Percentiles rank a stretch among this genome's conserved stretches.
phyloP scores from a whole-genome alignment of 2,797 vertebrate genomes.

The Micrastur ruficollis region DNA sequence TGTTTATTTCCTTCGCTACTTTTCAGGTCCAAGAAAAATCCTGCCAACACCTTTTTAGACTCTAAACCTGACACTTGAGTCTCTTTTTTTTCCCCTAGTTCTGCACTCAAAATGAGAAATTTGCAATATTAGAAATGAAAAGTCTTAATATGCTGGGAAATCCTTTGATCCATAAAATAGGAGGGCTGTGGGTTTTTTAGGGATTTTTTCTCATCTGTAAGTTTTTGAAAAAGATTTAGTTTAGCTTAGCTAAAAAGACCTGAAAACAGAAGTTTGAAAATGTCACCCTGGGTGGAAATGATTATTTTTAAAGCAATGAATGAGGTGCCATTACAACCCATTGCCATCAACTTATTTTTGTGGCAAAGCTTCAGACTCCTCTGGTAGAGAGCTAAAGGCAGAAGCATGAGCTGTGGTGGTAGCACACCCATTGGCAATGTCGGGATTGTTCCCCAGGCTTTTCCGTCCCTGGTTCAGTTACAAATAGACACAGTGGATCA shows the following conservation, averaged over 20 bases:
- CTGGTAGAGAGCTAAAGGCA: not conserved
- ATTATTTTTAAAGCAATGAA: constrained; percentile 27
- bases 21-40: not conserved
- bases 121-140: constrained; percentile 47
- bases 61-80: not conserved
- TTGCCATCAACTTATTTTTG: not conserved
- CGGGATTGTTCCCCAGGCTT: not conserved
- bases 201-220: not conserved
- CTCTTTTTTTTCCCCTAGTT: not conserved
- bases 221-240: constrained; percentile 20
- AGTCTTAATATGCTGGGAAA: constrained; percentile 53
- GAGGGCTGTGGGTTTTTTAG: not conserved
- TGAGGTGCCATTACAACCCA: not conserved
- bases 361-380: not conserved
- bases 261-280: constrained; percentile 53
- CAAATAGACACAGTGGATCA: not conserved
- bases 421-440: not conserved
- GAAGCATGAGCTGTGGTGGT: accelerated
- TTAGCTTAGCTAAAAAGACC: constrained; percentile 4
- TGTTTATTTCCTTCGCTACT: not conserved
- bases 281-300: constrained; percentile 10
- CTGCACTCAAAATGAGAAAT: constrained; percentile 1
- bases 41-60: not conserved
- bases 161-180: constrained; percentile 71
- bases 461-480: not conserved